Percentiles rank a stretch among this genome's conserved stretches.
phyloP scores from a whole-genome alignment of 2,888 invertebrate genomes.

The Lobophora halterata region DNA sequence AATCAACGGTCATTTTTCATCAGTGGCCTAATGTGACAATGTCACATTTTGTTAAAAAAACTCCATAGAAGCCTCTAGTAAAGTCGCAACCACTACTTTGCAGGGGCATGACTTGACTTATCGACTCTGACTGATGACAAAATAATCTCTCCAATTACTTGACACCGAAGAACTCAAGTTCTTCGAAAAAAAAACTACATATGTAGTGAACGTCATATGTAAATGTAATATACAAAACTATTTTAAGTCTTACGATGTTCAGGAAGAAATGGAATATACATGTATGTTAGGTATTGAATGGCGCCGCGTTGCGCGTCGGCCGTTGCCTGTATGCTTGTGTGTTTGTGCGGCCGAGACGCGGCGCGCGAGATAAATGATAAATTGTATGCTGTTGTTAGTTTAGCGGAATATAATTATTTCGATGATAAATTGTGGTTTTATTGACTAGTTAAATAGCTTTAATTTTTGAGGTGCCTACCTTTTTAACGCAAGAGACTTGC shows the following conservation, averaged over 20 bases:
- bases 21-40: too few relatives aligned
- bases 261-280: not conserved
- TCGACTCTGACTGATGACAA: too few relatives aligned
- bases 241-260: too few relatives aligned
- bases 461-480: too few relatives aligned
- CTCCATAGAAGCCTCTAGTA: too few relatives aligned
- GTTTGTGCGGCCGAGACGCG: conserved; percentile 15
- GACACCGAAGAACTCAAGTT: conserved; percentile 5
- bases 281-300: not conserved
- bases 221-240: not conserved
- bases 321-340: conserved; percentile 10
- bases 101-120: too few relatives aligned
- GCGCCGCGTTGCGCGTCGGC: not conserved
- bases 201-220: not conserved
- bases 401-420: conserved; percentile 31
- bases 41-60: too few relatives aligned
- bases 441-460: too few relatives aligned
- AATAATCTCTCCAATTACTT: too few relatives aligned
- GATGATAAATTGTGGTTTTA: conserved; percentile 18
- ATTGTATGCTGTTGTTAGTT: conserved; percentile 30
- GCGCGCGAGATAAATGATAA: conserved; percentile 18
- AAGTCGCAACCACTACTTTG: too few relatives aligned
- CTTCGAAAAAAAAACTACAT: not conserved
- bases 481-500: too few relatives aligned
- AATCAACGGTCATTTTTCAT: too few relatives aligned